phyloP scores from a whole-genome alignment of 2,888 invertebrate species.

The Hirtodrosophila histrioides region DNA sequence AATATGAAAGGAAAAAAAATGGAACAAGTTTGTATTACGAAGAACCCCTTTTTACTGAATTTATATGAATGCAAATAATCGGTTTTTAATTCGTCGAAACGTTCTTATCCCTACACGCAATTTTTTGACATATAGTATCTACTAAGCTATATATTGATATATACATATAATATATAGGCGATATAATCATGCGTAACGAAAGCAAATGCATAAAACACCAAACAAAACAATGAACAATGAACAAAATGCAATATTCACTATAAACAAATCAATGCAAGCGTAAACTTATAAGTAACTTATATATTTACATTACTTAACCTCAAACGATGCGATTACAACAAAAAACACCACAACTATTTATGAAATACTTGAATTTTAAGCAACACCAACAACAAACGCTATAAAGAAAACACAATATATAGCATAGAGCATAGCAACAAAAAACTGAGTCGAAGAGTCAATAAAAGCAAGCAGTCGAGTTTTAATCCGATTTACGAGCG shows the following conservation, averaged over 20 bases:
- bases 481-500: conserved; percentile 33
- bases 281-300: conserved; percentile 59
- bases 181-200: conserved; percentile 66
- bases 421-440: conserved; percentile 41
- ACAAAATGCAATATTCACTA: conserved; percentile 72
- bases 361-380: conserved; percentile 62
- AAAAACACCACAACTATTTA: conserved; percentile 30
- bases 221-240: conserved; percentile 31
- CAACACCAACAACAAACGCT: conserved; percentile 13
- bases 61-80: conserved; percentile 66
- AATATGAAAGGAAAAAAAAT: conserved; percentile 10
- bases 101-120: conserved; percentile 59
- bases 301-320: conserved; percentile 38
- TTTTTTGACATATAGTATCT: conserved; percentile 68
- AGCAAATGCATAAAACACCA: conserved; percentile 42
- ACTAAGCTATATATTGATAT: conserved; percentile 36
- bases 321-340: conserved; percentile 26
- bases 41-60: conserved; percentile 72
- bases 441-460: conserved; percentile 36
- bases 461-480: conserved; percentile 26
- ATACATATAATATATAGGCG: conserved; percentile 37
- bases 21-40: conserved; percentile 54
- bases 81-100: conserved; percentile 70
- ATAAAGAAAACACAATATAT: conserved; percentile 32
- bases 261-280: conserved; percentile 56